These are phyloP conservation scores for Miichthys miiuy DNA, from an alignment of 2,797 vertebrate genomes.

Conservation along the genomic window DNA sequence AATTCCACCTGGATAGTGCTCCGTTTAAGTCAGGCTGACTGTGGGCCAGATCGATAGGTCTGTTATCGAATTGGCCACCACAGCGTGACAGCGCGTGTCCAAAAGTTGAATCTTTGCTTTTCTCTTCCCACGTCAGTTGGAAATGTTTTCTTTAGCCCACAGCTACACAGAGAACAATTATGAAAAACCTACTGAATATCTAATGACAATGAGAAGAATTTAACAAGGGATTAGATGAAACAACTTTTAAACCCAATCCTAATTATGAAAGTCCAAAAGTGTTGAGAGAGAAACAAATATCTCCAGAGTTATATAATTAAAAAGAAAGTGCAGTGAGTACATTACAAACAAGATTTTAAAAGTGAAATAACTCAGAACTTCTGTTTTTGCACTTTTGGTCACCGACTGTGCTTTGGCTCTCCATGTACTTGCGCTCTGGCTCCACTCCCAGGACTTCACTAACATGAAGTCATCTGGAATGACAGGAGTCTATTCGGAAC, in stretches of 20 bases:
- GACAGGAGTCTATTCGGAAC: slow-evolving; percentile 28
- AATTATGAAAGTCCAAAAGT: slow-evolving; percentile 20
- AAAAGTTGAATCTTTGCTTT: slow-evolving; percentile 28
- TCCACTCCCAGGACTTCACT: slow-evolving; percentile 28
- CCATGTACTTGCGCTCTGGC: slow-evolving; percentile 8
- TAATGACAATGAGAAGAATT: slow-evolving; percentile 39
- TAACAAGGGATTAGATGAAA: slow-evolving; percentile 20
- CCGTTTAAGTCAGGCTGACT: no score
- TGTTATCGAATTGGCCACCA: no score
- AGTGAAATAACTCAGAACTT: slow-evolving; percentile 1
- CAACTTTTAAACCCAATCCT: slow-evolving; percentile 28
- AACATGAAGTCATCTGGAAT: slow-evolving; percentile 51
- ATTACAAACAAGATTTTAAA: neutral
- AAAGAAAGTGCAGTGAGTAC: neutral
- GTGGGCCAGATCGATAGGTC: no score
- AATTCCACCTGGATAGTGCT: no score
- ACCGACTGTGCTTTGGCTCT: slow-evolving; percentile 10
- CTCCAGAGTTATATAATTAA: neutral
- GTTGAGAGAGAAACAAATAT: slow-evolving; percentile 26
- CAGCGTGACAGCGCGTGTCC: no score
- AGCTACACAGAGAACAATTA: slow-evolving; percentile 31
- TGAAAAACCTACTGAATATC: slow-evolving; percentile 34
- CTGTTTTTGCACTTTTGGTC: slow-evolving; percentile 11
- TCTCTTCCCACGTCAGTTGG: slow-evolving; percentile 10
- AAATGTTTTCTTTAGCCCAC: slow-evolving; percentile 39